phyloP scores from a whole-genome alignment of 1,140 invertebrate genomes.

The Littorina saxatilis region DNA sequence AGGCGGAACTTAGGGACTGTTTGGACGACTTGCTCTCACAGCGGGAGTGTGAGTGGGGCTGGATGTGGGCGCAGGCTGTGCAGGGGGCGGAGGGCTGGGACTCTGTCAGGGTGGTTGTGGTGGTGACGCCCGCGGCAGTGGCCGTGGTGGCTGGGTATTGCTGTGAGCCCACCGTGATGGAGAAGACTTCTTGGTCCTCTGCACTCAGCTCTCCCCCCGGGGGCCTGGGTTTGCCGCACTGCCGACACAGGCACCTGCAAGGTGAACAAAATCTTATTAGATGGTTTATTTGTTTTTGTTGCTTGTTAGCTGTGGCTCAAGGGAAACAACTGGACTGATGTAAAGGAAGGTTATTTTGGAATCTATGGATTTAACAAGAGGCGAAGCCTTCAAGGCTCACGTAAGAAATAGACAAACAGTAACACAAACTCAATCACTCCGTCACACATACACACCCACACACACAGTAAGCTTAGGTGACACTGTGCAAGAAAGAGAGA shows the following conservation, averaged over 20 bases:
- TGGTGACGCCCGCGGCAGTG: not conserved
- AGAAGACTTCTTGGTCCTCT: conserved; percentile 66
- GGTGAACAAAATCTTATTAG: not conserved
- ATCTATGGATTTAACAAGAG: no score
- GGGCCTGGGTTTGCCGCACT: conserved; percentile 41
- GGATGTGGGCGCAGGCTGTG: not conserved
- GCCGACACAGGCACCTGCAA: conserved; percentile 32
- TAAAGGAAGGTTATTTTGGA: no score
- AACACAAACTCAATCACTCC: no score
- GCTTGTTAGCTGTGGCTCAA: no score
- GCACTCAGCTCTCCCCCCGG: conserved; percentile 52
- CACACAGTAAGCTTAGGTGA: no score
- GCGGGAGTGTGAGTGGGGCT: conserved; percentile 35
- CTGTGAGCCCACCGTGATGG: conserved; percentile 51
- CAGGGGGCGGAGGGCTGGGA: not conserved
- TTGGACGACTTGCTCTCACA: conserved; percentile 52
- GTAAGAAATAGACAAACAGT: no score
- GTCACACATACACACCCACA: no score
- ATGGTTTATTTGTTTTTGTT: no score
- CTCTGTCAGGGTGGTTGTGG: conserved; percentile 7
- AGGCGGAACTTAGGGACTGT: conserved; percentile 46
- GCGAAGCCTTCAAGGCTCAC: no score
- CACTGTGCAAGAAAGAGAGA: no score
- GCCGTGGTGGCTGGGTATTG: not conserved
- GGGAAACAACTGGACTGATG: no score